A percentile compares a stretch with the other conserved stretches of the same genome.
phyloP scores from a whole-genome alignment of 1,140 invertebrate species.

The Euwallacea fornicatus region DNA sequence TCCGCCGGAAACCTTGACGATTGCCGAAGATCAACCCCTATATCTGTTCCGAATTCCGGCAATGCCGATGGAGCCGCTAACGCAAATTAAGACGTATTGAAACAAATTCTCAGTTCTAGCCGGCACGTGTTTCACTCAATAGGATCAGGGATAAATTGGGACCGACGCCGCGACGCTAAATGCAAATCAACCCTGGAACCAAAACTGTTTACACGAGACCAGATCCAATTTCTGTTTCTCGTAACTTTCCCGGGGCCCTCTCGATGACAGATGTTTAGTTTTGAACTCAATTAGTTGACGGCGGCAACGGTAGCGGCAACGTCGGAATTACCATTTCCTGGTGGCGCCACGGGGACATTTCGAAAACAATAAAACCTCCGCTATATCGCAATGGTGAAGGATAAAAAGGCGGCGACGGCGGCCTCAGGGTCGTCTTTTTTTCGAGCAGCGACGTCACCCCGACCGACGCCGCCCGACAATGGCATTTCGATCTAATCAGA shows the following conservation, averaged over 20 bases:
- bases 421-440: background rate
- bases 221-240: constrained; percentile 20
- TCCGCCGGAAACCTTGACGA: too few species aligned
- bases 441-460: background rate
- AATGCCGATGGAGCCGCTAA: background rate
- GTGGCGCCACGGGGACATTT: background rate
- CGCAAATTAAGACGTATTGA: background rate
- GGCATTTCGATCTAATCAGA: constrained; percentile 37
- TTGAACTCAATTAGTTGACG: background rate
- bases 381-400: background rate
- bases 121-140: background rate
- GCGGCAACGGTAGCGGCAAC: background rate
- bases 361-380: background rate
- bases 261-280: constrained; percentile 5
- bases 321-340: background rate
- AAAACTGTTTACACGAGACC: background rate
- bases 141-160: background rate
- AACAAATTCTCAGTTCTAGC: background rate
- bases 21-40: too few species aligned
- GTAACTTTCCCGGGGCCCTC: constrained; percentile 1
- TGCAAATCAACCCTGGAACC: constrained; percentile 23
- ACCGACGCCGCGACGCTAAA: constrained; percentile 8
- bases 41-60: too few species aligned
- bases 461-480: constrained; percentile 22
- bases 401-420: background rate